These are phyloP conservation scores for Magallana ariakensis DNA, from an alignment of 1,140 invertebrate species.

Conservation along the genomic window DNA sequence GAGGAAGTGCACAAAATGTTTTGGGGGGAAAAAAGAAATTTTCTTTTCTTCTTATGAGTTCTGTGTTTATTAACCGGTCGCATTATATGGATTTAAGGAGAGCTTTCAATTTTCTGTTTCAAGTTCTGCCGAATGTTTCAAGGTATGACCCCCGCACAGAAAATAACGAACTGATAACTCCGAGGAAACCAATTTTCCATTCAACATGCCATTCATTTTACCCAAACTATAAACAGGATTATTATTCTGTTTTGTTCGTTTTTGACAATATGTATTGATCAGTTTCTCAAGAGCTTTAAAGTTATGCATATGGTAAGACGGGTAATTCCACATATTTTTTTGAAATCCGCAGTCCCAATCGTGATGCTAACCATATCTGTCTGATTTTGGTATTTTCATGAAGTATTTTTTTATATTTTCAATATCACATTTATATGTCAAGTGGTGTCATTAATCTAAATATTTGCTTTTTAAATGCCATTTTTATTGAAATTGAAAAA, in stretches of 20 bases:
- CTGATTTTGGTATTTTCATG: neutral
- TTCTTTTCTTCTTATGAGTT: too few species aligned
- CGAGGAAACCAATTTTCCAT: neutral
- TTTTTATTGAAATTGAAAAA: neutral
- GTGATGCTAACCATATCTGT: neutral
- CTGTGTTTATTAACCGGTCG: too few species aligned
- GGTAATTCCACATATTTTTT: neutral
- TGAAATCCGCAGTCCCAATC: neutral
- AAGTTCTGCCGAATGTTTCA: neutral
- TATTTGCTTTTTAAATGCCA: slow-evolving; percentile 21
- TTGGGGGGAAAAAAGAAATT: too few species aligned
- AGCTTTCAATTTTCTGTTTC: slow-evolving; percentile 10
- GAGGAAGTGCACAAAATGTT: too few species aligned
- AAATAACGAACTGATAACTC: neutral
- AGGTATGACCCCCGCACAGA: neutral
- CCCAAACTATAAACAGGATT: neutral
- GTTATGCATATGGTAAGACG: neutral
- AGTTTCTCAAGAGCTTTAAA: slow-evolving; percentile 1
- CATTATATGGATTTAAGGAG: too few species aligned
- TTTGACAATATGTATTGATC: slow-evolving; percentile 25
- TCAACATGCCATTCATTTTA: slow-evolving; percentile 14
- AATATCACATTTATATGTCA: neutral
- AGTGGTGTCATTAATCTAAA: neutral
- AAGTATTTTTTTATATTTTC: neutral
- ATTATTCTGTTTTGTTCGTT: slow-evolving; percentile 16